These are phyloP conservation scores for Brevipalpus yothersi DNA, from an alignment of 1,140 invertebrate genomes.

Conservation along the genomic window DNA sequence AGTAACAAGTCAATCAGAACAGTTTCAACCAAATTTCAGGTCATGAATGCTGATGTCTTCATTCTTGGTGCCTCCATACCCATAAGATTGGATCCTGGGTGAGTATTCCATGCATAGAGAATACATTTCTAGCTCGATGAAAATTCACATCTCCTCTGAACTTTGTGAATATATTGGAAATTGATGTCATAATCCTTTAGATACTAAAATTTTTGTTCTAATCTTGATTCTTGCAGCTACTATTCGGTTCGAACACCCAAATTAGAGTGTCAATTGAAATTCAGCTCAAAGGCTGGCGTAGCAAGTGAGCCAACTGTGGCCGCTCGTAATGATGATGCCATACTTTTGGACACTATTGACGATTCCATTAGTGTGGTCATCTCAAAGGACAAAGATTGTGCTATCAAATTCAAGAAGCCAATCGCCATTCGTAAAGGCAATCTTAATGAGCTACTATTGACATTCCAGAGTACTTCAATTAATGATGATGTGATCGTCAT, in stretches of 20 bases:
- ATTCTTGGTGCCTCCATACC: slow-evolving; percentile 15
- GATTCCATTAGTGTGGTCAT: slow-evolving; percentile 10
- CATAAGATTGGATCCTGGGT: slow-evolving; percentile 13
- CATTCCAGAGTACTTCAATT: slow-evolving; percentile 8
- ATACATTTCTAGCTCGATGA: too few relatives aligned
- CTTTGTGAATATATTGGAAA: neutral
- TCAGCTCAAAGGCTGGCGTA: slow-evolving; percentile 10
- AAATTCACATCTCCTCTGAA: neutral
- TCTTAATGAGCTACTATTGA: slow-evolving; percentile 12
- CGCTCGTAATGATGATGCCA: slow-evolving; percentile 8
- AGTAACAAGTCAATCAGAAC: slow-evolving; percentile 5
- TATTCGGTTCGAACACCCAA: slow-evolving; percentile 13
- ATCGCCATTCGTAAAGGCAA: slow-evolving; percentile 13
- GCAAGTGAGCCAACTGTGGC: neutral
- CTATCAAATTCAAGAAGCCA: slow-evolving; percentile 14
- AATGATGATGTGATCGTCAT: slow-evolving; percentile 11
- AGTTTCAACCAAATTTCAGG: slow-evolving; percentile 13
- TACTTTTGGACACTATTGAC: slow-evolving; percentile 10
- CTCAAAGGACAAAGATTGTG: slow-evolving; percentile 15
- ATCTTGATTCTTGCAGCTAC: neutral
- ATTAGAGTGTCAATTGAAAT: slow-evolving; percentile 13
- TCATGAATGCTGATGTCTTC: slow-evolving; percentile 14
- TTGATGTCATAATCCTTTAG: neutral
- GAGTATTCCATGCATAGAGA: neutral
- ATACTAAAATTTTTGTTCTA: neutral